Base-by-base conservation (phyloP, 2,113 vertebrate genomes). In the Eretmochelys imbricata region DNA sequence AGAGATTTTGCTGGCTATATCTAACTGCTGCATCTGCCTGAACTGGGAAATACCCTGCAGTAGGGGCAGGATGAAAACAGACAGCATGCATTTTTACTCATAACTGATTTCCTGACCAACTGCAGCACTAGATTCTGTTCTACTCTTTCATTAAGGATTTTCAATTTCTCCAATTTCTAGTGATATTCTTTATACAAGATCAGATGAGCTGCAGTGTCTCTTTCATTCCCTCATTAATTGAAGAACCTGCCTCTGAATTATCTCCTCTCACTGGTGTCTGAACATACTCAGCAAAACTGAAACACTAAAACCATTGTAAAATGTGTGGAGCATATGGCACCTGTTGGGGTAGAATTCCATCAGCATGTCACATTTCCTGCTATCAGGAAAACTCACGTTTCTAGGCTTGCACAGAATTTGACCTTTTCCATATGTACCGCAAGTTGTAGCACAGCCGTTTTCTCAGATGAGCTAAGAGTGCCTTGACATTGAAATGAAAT, bases 281-380 rank as follows among this genome's bases (percentile, higher is more conserved):
- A 96, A 75, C 79, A 93, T 87, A 72, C 87, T 93, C 89, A 96
- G 91, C 90, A 92, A 88, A 93, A 93, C 1, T 79, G 16, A 49
- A 94, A 38, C 38, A 42, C 17, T 72, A 87, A 93, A 69, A 22
- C 38, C 82, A 87, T 1, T 85, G 69, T 62, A 91, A 22, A 29
- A 53, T 91, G 25, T 16, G 54, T 16, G 92, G 50, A 83, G 87
- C 65, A 59, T 79, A 57, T 87, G 76, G n/a, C 38, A 85, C 29
- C 27, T 83, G 84, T 65, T 22, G 82, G 48, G 14, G 11, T 88
- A 46, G 55, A 42, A 8, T 46, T 78, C 50, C n/a, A 82, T 11
- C 31, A 25, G 1, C 57, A 50, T 75, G 86, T 29, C 35, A 72
- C 24, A 53, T 31, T 72, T 82, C 16, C 22, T 12, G 19, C 20